Evolutionary conservation across 2,888 invertebrate species (phyloP), one percentile per base, ranked within the genome.

Genomic region (Encarsia formosa): DNA sequence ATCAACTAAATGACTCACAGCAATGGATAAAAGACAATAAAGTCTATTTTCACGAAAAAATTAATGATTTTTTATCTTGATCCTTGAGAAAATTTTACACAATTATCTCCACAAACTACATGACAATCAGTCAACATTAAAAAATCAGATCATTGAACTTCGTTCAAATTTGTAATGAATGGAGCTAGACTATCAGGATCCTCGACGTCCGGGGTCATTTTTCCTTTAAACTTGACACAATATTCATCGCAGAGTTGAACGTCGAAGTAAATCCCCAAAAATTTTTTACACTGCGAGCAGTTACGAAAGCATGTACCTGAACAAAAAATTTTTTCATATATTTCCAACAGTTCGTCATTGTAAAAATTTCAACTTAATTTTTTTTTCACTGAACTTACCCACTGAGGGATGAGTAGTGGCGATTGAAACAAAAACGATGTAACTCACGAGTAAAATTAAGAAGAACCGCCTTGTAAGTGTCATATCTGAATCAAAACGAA

Each of bases 251-350:
- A 92, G 1, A 87, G 81, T 42, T 88, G 86, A 0, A 91, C 91
- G 66, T 91, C 87, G 75, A 92, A 92, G 77, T 88, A 91, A 1
- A 83, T 82, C 0, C 90, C 91, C 60, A 88, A 86, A 86, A 91
- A 90, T 73, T 88, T 88, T 75, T 89, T 90, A 75, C 91, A 92
- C 67, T 90, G 91, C 0, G 89, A 91, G 70, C 92, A 92, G 75
- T 92, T 92, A 62, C 89, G 83, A 54, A 90, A 84, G 75, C 90
- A 90, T 45, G 86, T 79, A 59, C 86, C 87, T 71, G 9, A 22
- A 18, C 1, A 11, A 45, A 50, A 20, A 13, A 20, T 41, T 23
- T 23, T 11, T 18, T 32, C 5, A 8, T 2, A 40, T 26, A 31
- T 22, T 15, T 38, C 18, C 18, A 23, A 26, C 41, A 13, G 13